Evolutionary conservation across 1,140 invertebrate species (phyloP), one percentile per base, ranked within the genome.

Genomic region (Delia radicum): DNA sequence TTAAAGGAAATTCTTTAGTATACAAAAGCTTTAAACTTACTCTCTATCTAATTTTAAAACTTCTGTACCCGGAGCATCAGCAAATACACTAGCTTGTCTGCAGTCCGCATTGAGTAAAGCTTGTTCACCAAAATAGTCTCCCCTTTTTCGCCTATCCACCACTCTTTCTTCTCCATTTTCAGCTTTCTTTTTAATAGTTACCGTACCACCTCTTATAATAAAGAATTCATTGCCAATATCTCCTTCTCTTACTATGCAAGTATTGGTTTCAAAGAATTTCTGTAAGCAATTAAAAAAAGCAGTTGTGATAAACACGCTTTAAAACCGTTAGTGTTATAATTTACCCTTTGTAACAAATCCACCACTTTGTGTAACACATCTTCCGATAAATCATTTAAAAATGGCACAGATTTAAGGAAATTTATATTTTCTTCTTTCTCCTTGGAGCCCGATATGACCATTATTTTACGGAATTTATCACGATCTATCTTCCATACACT

Each of bases 201-300:
- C 96, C 77, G 92, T 93, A 13, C 97, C 97, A 21, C 94, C 94
- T 75, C 95, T 93, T 76, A 99, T 97, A 75, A 99, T 97, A 83
- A 95, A 99, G 87, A 99, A 99, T 79, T 96, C 97, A 85, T 99
- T 96, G 3, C 97, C 96, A 75, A 91, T 90, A 65, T 97, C 96
- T 0, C 96, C 97, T 87, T 99, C 95, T 8, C 94, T 88, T n/a
- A 99, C 92, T 76, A 99, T 96, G 78, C 92, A 92, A 1, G 94
- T 93, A 8, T 93, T 95, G 24, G 93, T 90, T 67, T 92, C 90
- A 85, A 95, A 98, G 74, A 85, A 85, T 85, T 83, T 85, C 83
- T 85, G 21, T 2, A 29, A 8, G 42, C 55, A 26, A 12, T n/a
- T 6, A 21, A 31, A 10, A 2, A 29, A 74, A 13, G 18, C 26